Percentiles rank a stretch among this genome's conserved stretches.
phyloP scores from a whole-genome alignment of 2,113 vertebrate species.

The Salvelinus alpinus region DNA sequence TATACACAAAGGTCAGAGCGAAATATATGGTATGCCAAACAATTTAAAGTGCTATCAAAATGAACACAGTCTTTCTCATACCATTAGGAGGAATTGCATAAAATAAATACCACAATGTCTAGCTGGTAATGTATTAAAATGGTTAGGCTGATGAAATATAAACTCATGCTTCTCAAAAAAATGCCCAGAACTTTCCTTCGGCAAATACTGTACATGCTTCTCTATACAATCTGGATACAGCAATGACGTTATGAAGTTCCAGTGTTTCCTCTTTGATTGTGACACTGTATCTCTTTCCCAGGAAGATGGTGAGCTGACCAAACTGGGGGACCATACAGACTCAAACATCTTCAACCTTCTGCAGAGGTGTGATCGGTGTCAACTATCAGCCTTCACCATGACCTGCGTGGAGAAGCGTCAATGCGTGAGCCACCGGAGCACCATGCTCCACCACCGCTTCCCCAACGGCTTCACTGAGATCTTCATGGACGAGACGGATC shows the following conservation, averaged over 20 bases:
- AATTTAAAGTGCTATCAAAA: constrained; percentile 21
- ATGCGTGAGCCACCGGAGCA: constrained; percentile 62
- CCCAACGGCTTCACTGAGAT: constrained; percentile 84
- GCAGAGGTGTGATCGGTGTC: constrained; percentile 11
- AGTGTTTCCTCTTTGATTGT: not conserved
- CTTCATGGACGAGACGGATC: constrained; percentile 91
- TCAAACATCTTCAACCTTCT: not conserved
- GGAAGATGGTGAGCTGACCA: constrained; percentile 20
- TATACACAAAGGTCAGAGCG: constrained; percentile 59
- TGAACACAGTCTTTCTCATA: not conserved
- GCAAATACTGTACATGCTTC: not conserved
- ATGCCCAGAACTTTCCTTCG: not conserved
- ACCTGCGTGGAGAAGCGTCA: constrained; percentile 67
- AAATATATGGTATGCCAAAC: constrained; percentile 33
- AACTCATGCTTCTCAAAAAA: not conserved
- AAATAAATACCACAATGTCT: not conserved
- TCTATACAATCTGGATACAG: too few species aligned
- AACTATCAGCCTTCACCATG: constrained; percentile 54
- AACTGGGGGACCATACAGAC: not conserved
- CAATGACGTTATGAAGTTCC: too few species aligned
- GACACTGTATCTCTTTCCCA: not conserved
- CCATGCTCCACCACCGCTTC: constrained; percentile 86
- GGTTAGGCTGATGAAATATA: not conserved
- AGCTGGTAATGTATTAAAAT: not conserved
- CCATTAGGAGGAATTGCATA: not conserved